Evolutionary conservation across 1,140 invertebrate genomes (phyloP), one percentile per base, ranked within the genome.

Genomic region (Solenopsis invicta): DNA sequence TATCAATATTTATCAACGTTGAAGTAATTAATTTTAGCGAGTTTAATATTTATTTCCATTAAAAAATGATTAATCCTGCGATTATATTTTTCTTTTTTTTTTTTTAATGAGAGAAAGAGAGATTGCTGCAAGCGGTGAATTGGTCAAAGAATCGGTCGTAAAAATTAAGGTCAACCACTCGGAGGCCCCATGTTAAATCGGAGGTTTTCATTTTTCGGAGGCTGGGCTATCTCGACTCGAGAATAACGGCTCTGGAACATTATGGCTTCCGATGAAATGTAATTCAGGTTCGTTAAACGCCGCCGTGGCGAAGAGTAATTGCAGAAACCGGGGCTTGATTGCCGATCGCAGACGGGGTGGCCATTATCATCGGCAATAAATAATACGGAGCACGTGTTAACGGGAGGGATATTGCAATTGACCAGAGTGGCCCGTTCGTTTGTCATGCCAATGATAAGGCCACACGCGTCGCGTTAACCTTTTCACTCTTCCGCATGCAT

Each of bases 271-370:
- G 41, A 74, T 71, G 77, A 86, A 71, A 71, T 81, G 69, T 80
- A 86, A 66, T 61, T 77, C 76, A 41, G 64, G 13, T 81, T 86
- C 52, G 77, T 86, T 86, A 81, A 78, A 78, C 24, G 64, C 13
- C 18, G 48, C 56, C 62, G 37, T n/a, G 45, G 85, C 37, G 48
- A 69, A 61, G 64, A 80, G 54, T 80, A 69, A 81, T 86, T 69
- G 50, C 76, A 69, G 85, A 77, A 86, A 81, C 56, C 41, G 61
- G 29, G 77, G 37, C 67, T 82, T 64, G 78, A 87, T 87, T 74
- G 37, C 24, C 41, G 66, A 48, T 67, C 76, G 29, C 61, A 45
- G 9, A 37, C 56, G 45, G 61, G 76, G 18, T 67, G 45, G 45
- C 29, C n/a, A 80, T 80, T 80, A 80, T 67, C 76, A 52, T 29